These are phyloP conservation scores for Dinoponera quadriceps DNA, from an alignment of 1,140 invertebrate species.

Conservation along the genomic window DNA sequence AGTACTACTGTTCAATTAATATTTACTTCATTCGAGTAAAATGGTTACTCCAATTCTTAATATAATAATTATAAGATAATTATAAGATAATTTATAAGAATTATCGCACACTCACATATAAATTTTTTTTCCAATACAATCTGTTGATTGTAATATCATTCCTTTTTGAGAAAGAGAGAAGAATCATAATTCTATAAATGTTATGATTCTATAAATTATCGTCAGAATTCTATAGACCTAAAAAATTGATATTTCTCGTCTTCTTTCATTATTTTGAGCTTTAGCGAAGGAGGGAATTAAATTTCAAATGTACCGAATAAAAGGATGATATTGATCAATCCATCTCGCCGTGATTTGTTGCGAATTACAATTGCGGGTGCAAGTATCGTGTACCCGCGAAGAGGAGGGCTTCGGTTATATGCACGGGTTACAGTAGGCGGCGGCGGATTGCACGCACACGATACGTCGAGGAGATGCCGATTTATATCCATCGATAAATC, in stretches of 20 bases:
- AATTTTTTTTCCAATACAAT: too few relatives aligned
- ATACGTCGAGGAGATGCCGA: conserved; percentile 62
- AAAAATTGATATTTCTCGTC: neutral
- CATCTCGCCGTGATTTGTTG: neutral
- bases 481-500: conserved; percentile 72
- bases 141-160: too few relatives aligned
- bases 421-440: conserved; percentile 65
- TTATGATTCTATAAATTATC: conserved; percentile 7
- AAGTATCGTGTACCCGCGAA: conserved; percentile 23
- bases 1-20: too few relatives aligned
- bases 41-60: too few relatives aligned
- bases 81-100: too few relatives aligned
- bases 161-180: too few relatives aligned
- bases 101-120: too few relatives aligned
- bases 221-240: neutral
- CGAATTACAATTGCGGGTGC: neutral
- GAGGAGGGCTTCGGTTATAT: conserved; percentile 13
- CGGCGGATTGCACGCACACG: conserved; percentile 36
- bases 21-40: too few relatives aligned
- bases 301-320: neutral
- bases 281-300: neutral
- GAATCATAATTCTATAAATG: neutral
- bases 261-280: neutral
- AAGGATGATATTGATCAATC: neutral
- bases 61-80: too few relatives aligned